phyloP scores from a whole-genome alignment of 2,888 invertebrate species.

The Syritta pipiens region DNA sequence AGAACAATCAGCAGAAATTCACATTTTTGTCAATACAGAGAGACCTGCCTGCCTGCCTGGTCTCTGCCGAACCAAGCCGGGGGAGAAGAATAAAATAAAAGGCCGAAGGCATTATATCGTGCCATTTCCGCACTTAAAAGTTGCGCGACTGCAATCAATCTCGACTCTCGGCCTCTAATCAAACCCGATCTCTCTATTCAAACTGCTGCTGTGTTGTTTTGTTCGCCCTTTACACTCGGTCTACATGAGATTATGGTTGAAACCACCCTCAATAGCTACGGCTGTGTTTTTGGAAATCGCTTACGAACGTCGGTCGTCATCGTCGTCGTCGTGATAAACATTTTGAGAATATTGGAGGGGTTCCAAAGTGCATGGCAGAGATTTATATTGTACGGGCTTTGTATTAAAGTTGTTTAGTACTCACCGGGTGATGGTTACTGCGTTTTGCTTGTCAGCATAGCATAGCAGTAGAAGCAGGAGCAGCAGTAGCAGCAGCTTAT shows the following conservation, averaged over 20 bases:
- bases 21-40: slow-evolving; percentile 28
- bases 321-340: slow-evolving; percentile 47
- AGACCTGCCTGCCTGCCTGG: too few relatives aligned
- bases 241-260: too few relatives aligned
- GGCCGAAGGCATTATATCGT: slow-evolving; percentile 58
- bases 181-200: slow-evolving; percentile 50
- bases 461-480: too few relatives aligned
- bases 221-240: too few relatives aligned
- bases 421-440: slow-evolving; percentile 56
- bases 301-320: neutral
- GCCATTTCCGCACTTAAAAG: slow-evolving; percentile 64
- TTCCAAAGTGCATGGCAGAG: slow-evolving; percentile 19
- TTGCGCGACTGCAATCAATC: slow-evolving; percentile 60
- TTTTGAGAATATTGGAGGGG: slow-evolving; percentile 40
- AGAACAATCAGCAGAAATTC: slow-evolving; percentile 40
- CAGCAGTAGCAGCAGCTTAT: too few relatives aligned
- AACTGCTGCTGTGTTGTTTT: too few relatives aligned
- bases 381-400: slow-evolving; percentile 10
- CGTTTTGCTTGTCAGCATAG: slow-evolving; percentile 41
- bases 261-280: too few relatives aligned
- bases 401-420: slow-evolving; percentile 36
- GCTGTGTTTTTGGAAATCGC: too few relatives aligned
- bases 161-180: too few relatives aligned
- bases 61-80: neutral
- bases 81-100: slow-evolving; percentile 44